Percentiles rank a stretch among this genome's conserved stretches.
phyloP scores from a whole-genome alignment of 35 echinoderm and acorn worm genomes.

The Lytechinus variegatus region DNA sequence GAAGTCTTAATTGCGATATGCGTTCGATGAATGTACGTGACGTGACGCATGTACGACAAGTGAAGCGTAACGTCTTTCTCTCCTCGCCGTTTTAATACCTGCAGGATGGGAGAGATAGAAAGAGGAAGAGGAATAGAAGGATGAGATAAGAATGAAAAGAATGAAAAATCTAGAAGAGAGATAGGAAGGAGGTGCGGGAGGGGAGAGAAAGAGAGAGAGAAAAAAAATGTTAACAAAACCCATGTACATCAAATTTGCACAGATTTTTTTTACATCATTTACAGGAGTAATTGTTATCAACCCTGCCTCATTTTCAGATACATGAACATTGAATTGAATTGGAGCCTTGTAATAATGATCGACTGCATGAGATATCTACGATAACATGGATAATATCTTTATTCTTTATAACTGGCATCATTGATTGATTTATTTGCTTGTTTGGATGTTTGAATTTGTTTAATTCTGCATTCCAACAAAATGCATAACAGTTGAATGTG shows the following conservation, averaged over 20 bases:
- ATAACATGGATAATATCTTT: too few species aligned
- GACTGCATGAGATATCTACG: too few species aligned
- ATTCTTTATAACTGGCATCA: too few species aligned
- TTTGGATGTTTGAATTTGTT: too few species aligned
- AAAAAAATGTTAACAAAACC: not conserved
- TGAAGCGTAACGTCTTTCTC: not conserved
- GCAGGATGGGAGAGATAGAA: not conserved
- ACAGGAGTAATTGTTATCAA: not conserved
- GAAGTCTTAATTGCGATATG: not conserved
- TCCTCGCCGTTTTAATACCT: not conserved
- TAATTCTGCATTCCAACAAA: too few species aligned
- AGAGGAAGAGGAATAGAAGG: not conserved
- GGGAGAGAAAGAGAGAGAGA: not conserved
- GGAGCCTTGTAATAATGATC: too few species aligned
- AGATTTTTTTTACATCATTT: not conserved
- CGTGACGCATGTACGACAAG: not conserved
- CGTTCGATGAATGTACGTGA: not conserved
- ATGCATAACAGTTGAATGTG: too few species aligned
- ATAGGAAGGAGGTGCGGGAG: not conserved
- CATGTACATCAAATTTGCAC: too few species aligned
- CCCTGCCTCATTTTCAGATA: not conserved
- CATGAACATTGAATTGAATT: too few species aligned
- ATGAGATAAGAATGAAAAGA: not conserved
- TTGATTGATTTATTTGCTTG: too few species aligned
- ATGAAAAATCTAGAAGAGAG: not conserved